phyloP scores from a whole-genome alignment of 2,113 vertebrate species.

The Phyllostomus discolor region DNA sequence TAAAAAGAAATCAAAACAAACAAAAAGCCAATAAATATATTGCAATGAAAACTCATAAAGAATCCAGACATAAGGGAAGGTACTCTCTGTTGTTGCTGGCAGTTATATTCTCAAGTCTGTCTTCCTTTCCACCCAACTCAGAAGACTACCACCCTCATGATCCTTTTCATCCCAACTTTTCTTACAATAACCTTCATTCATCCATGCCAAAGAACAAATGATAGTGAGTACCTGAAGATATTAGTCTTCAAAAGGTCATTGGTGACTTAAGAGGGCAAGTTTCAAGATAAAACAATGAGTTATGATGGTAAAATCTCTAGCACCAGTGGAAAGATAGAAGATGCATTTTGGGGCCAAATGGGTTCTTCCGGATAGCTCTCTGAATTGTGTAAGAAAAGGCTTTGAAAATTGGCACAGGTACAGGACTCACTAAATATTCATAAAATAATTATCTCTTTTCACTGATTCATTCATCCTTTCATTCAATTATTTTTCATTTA shows the following conservation, averaged over 20 bases:
- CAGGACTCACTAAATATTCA: neutral
- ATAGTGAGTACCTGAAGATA: neutral
- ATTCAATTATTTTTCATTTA: neutral
- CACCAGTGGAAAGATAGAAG: neutral
- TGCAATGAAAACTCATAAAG: slow-evolving; percentile 20
- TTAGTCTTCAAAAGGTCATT: neutral
- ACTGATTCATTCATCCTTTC: neutral
- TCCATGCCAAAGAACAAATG: neutral
- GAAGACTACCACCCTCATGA: neutral
- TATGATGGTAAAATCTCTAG: neutral
- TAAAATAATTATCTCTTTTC: neutral
- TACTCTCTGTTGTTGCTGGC: neutral
- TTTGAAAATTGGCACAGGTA: neutral
- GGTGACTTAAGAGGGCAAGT: neutral
- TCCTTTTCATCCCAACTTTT: neutral
- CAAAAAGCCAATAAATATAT: neutral
- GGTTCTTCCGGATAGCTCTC: neutral
- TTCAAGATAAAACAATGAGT: neutral
- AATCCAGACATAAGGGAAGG: neutral
- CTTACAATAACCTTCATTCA: neutral
- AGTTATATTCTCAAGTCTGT: neutral
- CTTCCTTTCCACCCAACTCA: neutral
- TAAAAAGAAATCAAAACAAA: slow-evolving; percentile 46
- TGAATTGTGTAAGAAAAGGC: neutral
- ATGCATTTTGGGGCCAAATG: neutral